phyloP scores from a whole-genome alignment of 2,888 invertebrate species.

The Zygothrica quintamaculata region DNA sequence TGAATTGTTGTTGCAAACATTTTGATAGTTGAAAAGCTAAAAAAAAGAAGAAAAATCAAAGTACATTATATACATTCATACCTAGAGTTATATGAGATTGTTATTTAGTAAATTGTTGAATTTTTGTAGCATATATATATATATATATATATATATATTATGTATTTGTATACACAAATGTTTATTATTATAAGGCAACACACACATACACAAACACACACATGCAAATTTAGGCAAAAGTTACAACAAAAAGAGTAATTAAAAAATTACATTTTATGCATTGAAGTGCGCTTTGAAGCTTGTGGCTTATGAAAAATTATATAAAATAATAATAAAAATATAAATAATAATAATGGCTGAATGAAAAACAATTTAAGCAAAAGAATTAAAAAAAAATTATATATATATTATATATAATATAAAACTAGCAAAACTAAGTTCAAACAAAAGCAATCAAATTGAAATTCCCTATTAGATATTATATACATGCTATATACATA shows the following conservation, averaged over 20 bases:
- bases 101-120: conserved; percentile 76
- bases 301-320: conserved; percentile 63
- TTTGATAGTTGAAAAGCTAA: conserved; percentile 53
- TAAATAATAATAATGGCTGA: background rate
- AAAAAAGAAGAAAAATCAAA: conserved; percentile 5
- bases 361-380: conserved; percentile 5
- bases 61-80: conserved; percentile 22
- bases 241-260: conserved; percentile 24
- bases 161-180: conserved; percentile 49
- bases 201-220: conserved; percentile 25
- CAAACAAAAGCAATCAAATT: conserved; percentile 71
- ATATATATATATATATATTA: conserved; percentile 40
- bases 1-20: conserved; percentile 68
- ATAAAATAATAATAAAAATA: background rate
- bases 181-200: conserved; percentile 52
- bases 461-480: conserved; percentile 54
- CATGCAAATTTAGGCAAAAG: conserved; percentile 12
- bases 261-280: conserved; percentile 57
- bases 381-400: conserved; percentile 11
- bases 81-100: conserved; percentile 46
- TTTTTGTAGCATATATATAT: conserved; percentile 55
- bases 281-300: conserved; percentile 77
- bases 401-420: conserved; percentile 33
- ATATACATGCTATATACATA: conserved; percentile 13
- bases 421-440: conserved; percentile 58